phyloP scores from a whole-genome alignment of 2,888 invertebrate genomes.

The Tachina lurida region DNA sequence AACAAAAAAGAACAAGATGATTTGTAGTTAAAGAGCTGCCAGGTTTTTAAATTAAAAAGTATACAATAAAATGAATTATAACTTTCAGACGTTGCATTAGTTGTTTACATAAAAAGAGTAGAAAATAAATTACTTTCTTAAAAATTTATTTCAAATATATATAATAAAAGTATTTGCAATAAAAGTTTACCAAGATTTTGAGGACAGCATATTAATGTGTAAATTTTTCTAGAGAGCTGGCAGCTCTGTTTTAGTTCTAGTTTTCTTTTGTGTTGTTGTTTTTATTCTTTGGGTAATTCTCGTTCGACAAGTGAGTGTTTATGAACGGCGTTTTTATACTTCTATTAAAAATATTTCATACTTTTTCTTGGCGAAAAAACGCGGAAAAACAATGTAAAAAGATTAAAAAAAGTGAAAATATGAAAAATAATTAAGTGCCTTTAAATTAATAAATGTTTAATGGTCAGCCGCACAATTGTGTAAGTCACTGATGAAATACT shows the following conservation, averaged over 20 bases:
- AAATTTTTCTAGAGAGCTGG: neutral
- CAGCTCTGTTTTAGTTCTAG: neutral
- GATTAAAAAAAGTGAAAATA: neutral
- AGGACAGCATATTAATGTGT: too few relatives aligned
- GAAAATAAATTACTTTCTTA: too few relatives aligned
- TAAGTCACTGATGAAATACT: constrained; percentile 3
- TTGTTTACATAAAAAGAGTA: too few relatives aligned
- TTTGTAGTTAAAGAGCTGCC: too few relatives aligned
- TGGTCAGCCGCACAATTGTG: neutral
- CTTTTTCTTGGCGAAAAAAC: constrained; percentile 2
- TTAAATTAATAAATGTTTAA: neutral
- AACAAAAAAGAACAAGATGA: too few relatives aligned
- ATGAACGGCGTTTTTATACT: constrained; percentile 41
- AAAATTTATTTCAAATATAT: too few relatives aligned
- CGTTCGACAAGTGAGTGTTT: constrained; percentile 50
- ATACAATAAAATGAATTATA: too few relatives aligned
- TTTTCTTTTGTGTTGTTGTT: constrained; percentile 4
- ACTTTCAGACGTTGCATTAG: too few relatives aligned
- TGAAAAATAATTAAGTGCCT: constrained; percentile 39
- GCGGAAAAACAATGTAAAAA: constrained; percentile 1
- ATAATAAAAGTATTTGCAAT: too few relatives aligned
- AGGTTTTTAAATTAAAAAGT: too few relatives aligned
- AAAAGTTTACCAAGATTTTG: too few relatives aligned
- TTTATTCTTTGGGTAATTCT: constrained; percentile 54
- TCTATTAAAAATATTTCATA: neutral